These are phyloP conservation scores for Loxodonta africana DNA, from an alignment of 2,113 vertebrate genomes.

Conservation along the genomic window DNA sequence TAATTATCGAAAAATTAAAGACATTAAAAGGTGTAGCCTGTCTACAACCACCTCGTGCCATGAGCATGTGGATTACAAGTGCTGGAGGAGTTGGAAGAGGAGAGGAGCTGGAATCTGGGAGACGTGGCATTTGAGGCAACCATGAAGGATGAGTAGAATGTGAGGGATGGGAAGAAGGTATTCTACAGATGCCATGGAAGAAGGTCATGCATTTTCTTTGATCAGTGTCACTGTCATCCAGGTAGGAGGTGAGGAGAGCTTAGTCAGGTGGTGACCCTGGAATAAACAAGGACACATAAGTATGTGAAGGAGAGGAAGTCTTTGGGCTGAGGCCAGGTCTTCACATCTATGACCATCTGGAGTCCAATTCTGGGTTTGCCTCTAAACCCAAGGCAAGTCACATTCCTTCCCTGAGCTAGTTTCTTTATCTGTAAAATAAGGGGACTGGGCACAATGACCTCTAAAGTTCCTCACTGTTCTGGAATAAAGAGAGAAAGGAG, in stretches of 20 bases:
- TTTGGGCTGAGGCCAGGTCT: not conserved
- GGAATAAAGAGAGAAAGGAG: not conserved
- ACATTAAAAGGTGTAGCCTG: not conserved
- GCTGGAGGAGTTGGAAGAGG: not conserved
- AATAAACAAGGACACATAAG: not conserved
- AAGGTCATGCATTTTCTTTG: not conserved
- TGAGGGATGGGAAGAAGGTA: not conserved
- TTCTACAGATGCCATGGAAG: not conserved
- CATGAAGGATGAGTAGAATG: not conserved
- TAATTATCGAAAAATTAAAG: not conserved
- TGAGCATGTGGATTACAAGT: accelerated
- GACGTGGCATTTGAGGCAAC: not conserved
- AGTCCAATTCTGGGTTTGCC: not conserved
- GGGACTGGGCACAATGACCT: not conserved
- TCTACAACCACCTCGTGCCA: accelerated
- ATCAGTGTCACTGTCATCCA: not conserved
- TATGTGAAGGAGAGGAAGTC: not conserved
- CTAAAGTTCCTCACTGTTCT: not conserved
- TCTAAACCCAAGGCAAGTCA: not conserved
- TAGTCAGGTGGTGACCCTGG: not conserved
- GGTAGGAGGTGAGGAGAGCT: not conserved
- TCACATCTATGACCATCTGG: not conserved
- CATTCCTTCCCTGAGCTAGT: not conserved
- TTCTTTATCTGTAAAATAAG: not conserved
- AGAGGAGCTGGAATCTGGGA: not conserved